phyloP scores from a whole-genome alignment of 2,113 vertebrate species.

The Aix galericulata region DNA sequence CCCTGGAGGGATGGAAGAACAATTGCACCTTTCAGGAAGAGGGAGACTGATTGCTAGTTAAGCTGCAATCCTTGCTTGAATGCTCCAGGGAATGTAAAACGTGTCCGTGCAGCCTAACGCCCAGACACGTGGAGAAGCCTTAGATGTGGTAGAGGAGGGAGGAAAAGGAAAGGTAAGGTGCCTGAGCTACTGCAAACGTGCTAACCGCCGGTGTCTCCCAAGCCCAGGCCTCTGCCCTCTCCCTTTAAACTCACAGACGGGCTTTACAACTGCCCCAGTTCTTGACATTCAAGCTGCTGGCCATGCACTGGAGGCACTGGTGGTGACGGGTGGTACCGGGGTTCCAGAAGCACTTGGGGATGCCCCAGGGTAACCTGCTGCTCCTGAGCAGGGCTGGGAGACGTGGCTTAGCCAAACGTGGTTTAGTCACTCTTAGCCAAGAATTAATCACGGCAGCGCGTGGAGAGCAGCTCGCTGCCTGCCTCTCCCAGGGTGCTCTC shows the following conservation, averaged over 20 bases:
- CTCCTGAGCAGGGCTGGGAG: background rate
- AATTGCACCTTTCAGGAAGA: background rate
- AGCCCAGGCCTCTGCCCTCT: rapidly evolving
- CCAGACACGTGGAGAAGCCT: rapidly evolving
- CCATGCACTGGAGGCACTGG: rapidly evolving
- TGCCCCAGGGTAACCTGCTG: too few species aligned
- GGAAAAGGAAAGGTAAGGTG: background rate
- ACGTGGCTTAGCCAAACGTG: too few species aligned
- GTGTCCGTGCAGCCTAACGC: rapidly evolving
- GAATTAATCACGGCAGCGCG: background rate
- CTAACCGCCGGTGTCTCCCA: background rate
- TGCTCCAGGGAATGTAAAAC: background rate
- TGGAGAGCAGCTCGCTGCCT: background rate
- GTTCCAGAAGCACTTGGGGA: background rate
- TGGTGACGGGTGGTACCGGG: background rate
- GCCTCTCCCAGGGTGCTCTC: background rate
- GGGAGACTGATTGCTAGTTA: rapidly evolving
- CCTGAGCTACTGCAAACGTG: too few species aligned
- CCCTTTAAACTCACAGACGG: background rate
- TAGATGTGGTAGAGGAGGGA: background rate
- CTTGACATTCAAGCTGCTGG: rapidly evolving
- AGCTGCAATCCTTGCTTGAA: background rate
- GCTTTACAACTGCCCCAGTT: background rate
- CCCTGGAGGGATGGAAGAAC: background rate
- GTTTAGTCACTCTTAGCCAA: background rate